phyloP scores from a whole-genome alignment of 2,888 invertebrate genomes.

The Empis livida region DNA sequence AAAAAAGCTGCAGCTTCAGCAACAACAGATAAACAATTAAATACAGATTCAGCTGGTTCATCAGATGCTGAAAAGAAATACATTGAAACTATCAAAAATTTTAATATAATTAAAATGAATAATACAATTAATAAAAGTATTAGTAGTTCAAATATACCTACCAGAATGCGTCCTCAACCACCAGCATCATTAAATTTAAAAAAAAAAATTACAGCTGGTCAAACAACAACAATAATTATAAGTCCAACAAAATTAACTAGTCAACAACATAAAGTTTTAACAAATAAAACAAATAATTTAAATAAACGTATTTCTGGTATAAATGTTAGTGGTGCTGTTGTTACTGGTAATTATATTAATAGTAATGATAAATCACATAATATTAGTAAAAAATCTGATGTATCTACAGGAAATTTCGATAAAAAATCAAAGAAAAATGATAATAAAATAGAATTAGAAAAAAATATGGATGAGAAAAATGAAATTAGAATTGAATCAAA shows the following conservation, averaged over 20 bases:
- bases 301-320: neutral
- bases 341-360: neutral
- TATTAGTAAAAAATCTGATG: constrained; percentile 2
- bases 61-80: neutral
- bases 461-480: constrained; percentile 14
- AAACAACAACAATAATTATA: neutral
- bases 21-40: constrained; percentile 26
- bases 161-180: constrained; percentile 12
- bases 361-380: neutral
- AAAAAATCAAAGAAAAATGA: neutral
- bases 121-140: neutral
- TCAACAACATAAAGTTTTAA: neutral
- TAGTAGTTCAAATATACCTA: constrained; percentile 31
- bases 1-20: constrained; percentile 22
- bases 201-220: neutral
- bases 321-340: no score
- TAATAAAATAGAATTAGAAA: constrained; percentile 12
- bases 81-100: neutral
- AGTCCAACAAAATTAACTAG: neutral
- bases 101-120: neutral
- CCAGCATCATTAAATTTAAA: neutral
- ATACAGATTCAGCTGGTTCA: constrained; percentile 13
- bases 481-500: constrained; percentile 22
- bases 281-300: neutral
- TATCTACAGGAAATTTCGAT: neutral